phyloP scores from a whole-genome alignment of 2,888 invertebrate genomes.

The Andrena dorsata region DNA sequence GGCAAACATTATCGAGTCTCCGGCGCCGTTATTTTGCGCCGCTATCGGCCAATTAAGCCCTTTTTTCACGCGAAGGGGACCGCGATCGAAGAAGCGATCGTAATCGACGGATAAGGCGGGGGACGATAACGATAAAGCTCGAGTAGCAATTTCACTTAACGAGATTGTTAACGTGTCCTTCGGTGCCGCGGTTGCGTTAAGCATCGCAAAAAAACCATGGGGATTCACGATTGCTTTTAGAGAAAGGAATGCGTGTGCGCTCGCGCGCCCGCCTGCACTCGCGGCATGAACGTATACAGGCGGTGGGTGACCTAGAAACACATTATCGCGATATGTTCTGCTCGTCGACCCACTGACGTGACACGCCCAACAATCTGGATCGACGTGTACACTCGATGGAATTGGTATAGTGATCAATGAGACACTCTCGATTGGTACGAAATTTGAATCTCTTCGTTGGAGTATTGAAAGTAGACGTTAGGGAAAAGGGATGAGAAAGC shows the following conservation, averaged over 20 bases:
- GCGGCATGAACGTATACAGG: slow-evolving; percentile 44
- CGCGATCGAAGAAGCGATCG: slow-evolving; percentile 26
- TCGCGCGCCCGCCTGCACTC: background rate
- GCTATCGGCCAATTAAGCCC: slow-evolving; percentile 16
- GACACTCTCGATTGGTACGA: background rate
- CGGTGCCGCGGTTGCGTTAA: background rate
- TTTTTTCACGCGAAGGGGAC: background rate
- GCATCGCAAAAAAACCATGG: slow-evolving; percentile 8
- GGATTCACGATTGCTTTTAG: slow-evolving; percentile 60
- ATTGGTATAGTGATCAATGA: background rate
- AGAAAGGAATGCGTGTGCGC: slow-evolving; percentile 64
- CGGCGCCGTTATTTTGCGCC: slow-evolving; percentile 14
- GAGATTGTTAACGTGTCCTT: slow-evolving; percentile 25
- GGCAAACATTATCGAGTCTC: background rate
- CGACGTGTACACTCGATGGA: slow-evolving; percentile 51
- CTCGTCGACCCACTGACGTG: slow-evolving; percentile 77
- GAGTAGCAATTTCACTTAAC: slow-evolving; percentile 42
- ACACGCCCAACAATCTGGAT: slow-evolving; percentile 75
- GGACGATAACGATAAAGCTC: slow-evolving; percentile 37
- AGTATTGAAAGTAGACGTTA: background rate
- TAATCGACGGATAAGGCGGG: slow-evolving; percentile 9
- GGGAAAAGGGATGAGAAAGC: background rate
- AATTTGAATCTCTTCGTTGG: background rate
- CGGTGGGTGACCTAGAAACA: slow-evolving; percentile 78
- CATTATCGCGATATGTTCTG: slow-evolving; percentile 77